Base-by-base conservation (phyloP, 2,888 invertebrate genomes). In the Caenorhabditis zanzibari region DNA sequence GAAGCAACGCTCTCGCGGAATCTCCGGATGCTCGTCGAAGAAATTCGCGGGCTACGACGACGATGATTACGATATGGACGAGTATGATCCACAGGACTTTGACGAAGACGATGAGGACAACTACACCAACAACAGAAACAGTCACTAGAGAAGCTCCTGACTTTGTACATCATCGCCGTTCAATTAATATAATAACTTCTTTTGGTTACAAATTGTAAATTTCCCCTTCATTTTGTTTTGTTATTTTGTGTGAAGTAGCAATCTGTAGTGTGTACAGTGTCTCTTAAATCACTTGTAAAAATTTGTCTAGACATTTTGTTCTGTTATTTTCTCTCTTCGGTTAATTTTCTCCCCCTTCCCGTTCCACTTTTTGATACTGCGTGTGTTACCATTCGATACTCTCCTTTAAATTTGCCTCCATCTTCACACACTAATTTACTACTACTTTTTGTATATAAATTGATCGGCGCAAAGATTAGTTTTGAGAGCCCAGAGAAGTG, bases 1-100 rank as follows among this genome's bases (percentile, higher is more conserved):
- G 59, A 82, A 82, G 64, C 77, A 82, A 59, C 68, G 82, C 19
- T 79, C 77, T 19, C 77, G 82, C 35, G 82, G 82, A 14, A 79
- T 82, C 52, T 82, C 82, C 26, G 82, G 82, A 12, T 82, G 82
- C 63, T 82, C 77, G 16, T 77, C 77, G 12, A 64, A 59, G 24
- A 82, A 82, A 26, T 77, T 61, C 28, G 61, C 82, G 0, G 82
- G 77, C 19, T 82, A 44, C 59, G 82, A 77, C 49, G 76, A 77
- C 24, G 77, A 79, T 10, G 75, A 74, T 56, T 47, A 72, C 35
- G 74, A 73, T 19, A 28, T 58, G 38, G 75, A 35, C 26, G 52
- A 26, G 54, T 52, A 52, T 16, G 64, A 64, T 32, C 22, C n/a
- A 5, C 59, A 69, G 5, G 82, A 77, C n/a, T 59, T 74, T 64